Evolutionary conservation across 2,888 invertebrate species (phyloP).

Genomic region (Actias luna): DNA sequence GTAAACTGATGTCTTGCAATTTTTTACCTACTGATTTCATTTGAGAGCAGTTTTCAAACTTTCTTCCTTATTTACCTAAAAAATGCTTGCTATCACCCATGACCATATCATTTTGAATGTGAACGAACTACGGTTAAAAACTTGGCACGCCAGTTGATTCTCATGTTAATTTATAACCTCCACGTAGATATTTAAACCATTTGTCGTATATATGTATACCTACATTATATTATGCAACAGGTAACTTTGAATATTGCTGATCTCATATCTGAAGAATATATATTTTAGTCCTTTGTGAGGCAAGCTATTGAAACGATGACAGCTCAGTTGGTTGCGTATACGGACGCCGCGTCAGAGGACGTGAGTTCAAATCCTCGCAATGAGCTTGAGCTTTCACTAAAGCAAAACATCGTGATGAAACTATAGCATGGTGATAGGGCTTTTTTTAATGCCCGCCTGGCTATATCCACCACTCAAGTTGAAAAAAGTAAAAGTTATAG

Average conservation of each 20-base stretch:
- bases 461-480: no score
- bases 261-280: background rate
- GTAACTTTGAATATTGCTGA: background rate
- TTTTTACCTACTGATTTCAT: background rate
- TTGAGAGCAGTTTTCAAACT: background rate
- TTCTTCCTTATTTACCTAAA: background rate
- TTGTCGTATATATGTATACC: background rate
- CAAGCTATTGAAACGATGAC: no score
- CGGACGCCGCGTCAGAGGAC: no score
- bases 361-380: no score
- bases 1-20: background rate
- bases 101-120: background rate
- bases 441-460: no score
- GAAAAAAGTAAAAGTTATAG: no score
- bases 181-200: background rate
- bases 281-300: no score
- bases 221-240: background rate
- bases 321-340: no score
- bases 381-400: no score
- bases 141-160: background rate
- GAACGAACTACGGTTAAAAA: background rate
- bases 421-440: no score
- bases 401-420: no score
- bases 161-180: background rate
- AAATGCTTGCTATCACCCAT: background rate